phyloP scores from a whole-genome alignment of 2,888 invertebrate genomes.

The Erebia aethiops region DNA sequence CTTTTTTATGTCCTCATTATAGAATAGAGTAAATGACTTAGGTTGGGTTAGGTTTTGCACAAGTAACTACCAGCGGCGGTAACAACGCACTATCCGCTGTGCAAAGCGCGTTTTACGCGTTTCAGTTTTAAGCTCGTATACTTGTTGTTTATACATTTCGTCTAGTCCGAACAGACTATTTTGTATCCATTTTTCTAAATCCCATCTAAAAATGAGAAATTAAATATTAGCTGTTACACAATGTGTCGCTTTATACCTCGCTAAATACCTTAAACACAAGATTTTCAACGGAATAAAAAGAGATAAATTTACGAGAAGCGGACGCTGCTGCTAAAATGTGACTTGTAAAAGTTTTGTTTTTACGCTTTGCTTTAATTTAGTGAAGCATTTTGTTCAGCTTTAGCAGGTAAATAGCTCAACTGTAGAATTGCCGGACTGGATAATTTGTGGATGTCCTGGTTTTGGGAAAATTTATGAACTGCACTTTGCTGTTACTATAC shows the following conservation, averaged over 20 bases:
- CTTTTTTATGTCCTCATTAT: no score
- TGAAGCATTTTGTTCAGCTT: neutral
- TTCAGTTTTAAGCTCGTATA: no score
- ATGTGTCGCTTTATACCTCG: neutral
- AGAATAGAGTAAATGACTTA: no score
- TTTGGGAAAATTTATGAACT: neutral
- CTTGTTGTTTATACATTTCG: no score
- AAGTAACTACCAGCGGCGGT: no score
- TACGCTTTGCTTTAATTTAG: neutral
- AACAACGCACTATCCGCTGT: no score
- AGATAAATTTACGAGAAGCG: constrained; percentile 3
- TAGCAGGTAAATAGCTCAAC: neutral
- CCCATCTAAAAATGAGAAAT: no score
- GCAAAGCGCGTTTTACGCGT: no score
- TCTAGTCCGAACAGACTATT: no score
- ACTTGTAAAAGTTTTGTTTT: constrained; percentile 13
- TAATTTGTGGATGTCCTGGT: constrained; percentile 9
- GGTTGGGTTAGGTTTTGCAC: no score
- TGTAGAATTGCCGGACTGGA: constrained; percentile 7
- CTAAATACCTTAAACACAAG: neutral
- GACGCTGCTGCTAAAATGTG: constrained; percentile 2
- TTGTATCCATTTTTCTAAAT: no score
- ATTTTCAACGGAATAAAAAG: neutral
- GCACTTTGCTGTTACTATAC: neutral
- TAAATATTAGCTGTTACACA: neutral